Conservation (phyloP, 2,888 invertebrate genomes). For the Drosophila mettleri region DNA sequence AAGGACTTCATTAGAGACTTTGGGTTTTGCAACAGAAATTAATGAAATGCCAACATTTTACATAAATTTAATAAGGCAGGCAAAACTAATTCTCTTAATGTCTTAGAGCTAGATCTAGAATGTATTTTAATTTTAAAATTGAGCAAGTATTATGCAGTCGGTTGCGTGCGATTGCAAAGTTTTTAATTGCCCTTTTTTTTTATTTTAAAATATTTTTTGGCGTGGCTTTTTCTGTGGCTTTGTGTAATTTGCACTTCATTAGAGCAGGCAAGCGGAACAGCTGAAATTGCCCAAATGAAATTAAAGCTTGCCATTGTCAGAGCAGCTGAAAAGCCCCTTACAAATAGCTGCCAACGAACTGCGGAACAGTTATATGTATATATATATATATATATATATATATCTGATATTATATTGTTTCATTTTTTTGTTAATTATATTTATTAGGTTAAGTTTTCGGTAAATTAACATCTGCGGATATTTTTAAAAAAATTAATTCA, state of each 20-base stretch:
- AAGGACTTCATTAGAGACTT: background rate
- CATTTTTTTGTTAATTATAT: background rate
- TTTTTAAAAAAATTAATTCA: background rate
- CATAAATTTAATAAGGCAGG: background rate
- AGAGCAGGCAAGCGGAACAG: slow-evolving; percentile 26
- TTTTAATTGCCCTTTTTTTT: slow-evolving; percentile 12
- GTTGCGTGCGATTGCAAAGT: background rate
- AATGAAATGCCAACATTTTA: too few relatives aligned
- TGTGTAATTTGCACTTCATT: slow-evolving; percentile 75
- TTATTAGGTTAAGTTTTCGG: background rate
- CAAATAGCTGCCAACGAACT: background rate
- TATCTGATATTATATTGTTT: background rate
- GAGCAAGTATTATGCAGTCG: background rate
- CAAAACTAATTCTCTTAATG: too few relatives aligned
- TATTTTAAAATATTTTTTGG: slow-evolving; percentile 25
- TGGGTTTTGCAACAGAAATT: background rate
- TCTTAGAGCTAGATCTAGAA: too few relatives aligned
- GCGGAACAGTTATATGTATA: background rate
- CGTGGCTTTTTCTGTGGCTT: slow-evolving; percentile 53
- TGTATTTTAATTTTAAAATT: background rate
- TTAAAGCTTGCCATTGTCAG: slow-evolving; percentile 27
- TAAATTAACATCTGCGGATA: background rate
- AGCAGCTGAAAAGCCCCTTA: background rate
- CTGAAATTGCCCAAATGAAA: slow-evolving; percentile 37
- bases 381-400: background rate